A percentile compares a stretch with the other conserved stretches of the same genome.
These are phyloP conservation scores for Sardina pilchardus DNA, from an alignment of 2,113 vertebrate genomes.

Conservation along the genomic window DNA sequence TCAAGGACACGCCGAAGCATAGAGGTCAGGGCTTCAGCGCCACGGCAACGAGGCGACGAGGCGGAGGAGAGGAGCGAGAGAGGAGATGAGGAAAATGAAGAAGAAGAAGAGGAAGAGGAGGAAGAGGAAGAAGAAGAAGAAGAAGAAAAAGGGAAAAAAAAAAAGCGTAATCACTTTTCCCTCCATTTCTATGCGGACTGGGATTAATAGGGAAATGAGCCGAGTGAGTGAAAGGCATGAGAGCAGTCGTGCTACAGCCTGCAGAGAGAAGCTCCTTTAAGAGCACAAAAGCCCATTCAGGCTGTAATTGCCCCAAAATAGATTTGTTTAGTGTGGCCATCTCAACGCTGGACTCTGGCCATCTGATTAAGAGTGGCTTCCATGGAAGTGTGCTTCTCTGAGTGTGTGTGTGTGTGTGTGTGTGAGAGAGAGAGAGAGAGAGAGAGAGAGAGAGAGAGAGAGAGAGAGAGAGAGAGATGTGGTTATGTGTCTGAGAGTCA, in stretches of 20 bases:
- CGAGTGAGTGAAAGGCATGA: neutral
- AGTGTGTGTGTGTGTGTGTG: neutral
- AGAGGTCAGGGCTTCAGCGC: conserved; percentile 56
- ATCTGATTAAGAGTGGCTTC: conserved; percentile 28
- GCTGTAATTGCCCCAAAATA: conserved; percentile 31
- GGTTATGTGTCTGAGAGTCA: neutral
- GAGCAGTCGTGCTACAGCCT: neutral
- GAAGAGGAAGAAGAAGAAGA: neutral
- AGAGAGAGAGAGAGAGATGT: neutral
- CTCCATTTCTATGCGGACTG: conserved; percentile 51
- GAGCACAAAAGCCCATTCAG: conserved; percentile 26
- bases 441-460: neutral
- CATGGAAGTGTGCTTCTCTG: neutral
- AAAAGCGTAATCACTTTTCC: conserved; percentile 38
- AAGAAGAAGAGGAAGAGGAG: neutral
- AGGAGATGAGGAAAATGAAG: conserved; percentile 5
- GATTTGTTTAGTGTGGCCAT: conserved; percentile 25
- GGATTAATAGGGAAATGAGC: conserved; percentile 48
- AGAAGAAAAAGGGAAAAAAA: neutral
- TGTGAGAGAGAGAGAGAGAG: neutral
- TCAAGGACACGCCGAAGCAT: conserved; percentile 55
- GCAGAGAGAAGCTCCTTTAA: conserved; percentile 20
- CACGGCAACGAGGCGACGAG: conserved; percentile 14
- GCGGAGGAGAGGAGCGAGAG: neutral
- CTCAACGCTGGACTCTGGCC: conserved; percentile 5